Evolutionary conservation across 2,888 invertebrate species (phyloP).

Genomic region (Phaonia tiefii): DNA sequence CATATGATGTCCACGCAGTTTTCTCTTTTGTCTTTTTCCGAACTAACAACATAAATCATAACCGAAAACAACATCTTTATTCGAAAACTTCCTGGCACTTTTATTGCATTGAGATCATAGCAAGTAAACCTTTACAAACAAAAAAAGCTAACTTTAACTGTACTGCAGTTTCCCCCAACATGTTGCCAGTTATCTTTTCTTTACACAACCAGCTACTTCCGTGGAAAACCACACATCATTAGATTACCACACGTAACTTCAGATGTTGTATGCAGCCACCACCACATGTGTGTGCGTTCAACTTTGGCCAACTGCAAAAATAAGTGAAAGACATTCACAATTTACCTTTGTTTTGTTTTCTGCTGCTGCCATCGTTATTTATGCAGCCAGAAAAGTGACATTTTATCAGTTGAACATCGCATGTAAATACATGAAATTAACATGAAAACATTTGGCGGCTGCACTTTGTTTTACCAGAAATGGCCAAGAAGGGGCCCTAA

Average conservation of each 20-base stretch:
- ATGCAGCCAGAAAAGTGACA: conserved; percentile 36
- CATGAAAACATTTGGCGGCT: conserved; percentile 1
- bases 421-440: conserved; percentile 19
- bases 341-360: conserved; percentile 35
- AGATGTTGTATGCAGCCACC: conserved; percentile 29
- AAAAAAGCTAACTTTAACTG: conserved; percentile 21
- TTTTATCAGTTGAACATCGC: conserved; percentile 49
- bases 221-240: conserved; percentile 51
- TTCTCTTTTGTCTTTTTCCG: conserved; percentile 46
- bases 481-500: conserved; percentile 22
- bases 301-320: background rate
- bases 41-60: conserved; percentile 2
- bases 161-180: conserved; percentile 54
- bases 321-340: conserved; percentile 34
- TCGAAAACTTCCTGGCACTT: background rate
- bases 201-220: conserved; percentile 45
- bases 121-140: background rate
- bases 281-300: conserved; percentile 15
- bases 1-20: conserved; percentile 40
- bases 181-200: conserved; percentile 35
- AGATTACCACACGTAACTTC: conserved; percentile 12
- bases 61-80: background rate
- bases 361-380: conserved; percentile 7
- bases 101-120: conserved; percentile 1
- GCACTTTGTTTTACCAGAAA: background rate